Evolutionary conservation across 1,140 invertebrate species (phyloP).

Genomic region (Heterodera carotae): DNA sequence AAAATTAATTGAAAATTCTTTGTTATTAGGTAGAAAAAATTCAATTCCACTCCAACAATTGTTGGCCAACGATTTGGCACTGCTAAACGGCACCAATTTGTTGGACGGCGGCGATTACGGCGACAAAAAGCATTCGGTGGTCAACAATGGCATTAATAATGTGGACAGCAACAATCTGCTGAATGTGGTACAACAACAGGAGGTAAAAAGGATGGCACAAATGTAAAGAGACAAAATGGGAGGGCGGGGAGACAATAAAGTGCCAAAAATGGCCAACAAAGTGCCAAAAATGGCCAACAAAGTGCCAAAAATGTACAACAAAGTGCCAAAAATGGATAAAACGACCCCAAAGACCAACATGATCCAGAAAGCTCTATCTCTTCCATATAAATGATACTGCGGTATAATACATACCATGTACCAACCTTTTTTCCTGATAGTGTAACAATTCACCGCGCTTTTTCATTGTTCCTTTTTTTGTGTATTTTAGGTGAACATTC

Average conservation of each 20-base stretch:
- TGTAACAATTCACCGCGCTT: too few relatives aligned
- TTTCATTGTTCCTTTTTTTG: too few relatives aligned
- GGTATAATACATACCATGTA: too few relatives aligned
- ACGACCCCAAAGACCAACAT: too few relatives aligned
- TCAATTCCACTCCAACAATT: conserved; percentile 31
- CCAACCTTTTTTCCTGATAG: too few relatives aligned
- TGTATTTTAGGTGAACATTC: background rate
- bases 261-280: background rate
- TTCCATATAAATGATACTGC: too few relatives aligned
- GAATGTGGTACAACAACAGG: background rate
- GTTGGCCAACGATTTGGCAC: conserved; percentile 27
- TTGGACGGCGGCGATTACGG: background rate
- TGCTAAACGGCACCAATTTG: conserved; percentile 19
- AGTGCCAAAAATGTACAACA: background rate
- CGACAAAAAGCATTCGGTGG: background rate
- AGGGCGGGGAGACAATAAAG: too few relatives aligned
- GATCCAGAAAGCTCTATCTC: too few relatives aligned
- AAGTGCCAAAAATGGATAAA: background rate
- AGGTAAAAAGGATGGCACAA: too few relatives aligned
- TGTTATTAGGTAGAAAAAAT: conserved; percentile 16
- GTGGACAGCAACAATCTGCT: background rate
- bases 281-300: background rate
- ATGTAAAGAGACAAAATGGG: too few relatives aligned
- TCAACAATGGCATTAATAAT: background rate
- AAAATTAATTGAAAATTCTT: too few relatives aligned